Base-by-base conservation (phyloP, 1,140 invertebrate genomes). In the Microplitis mediator region DNA sequence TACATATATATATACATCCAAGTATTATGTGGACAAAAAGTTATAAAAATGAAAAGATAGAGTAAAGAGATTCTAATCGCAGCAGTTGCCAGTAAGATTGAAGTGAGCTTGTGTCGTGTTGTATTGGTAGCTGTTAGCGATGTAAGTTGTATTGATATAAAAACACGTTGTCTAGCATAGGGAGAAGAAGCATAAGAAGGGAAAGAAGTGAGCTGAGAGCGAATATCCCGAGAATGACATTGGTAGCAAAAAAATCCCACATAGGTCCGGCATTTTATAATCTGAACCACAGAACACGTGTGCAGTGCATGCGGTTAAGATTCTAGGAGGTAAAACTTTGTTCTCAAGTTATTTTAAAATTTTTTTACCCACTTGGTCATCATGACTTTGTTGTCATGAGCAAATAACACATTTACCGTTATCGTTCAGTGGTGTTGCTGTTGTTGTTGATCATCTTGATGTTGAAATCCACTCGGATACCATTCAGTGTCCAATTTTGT, bases 201-300 rank as follows among this genome's bases (percentile, higher is more conserved):
- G 5, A 35, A 35, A 14, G n/a, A 23, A 23, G 23, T 23, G 23
- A 23, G 23, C 23, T 23, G 23, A 23, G 23, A 23, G 23, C 23
- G 23, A 54, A 60, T 45, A 62, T 62, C 34, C 11, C 58, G 35
- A 52, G 77, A 78, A 76, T 69, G 74, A 76, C 72, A 70, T 74
- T 74, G 66, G 36, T 62, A 45, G 72, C 72, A 76, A 78, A 78
- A 78, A 78, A 72, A 65, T 62, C 64, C 73, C 74, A 77, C 73
- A 74, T 77, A 78, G 75, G 75, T 78, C 77, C 75, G 74, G 75
- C 70, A 78, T 76, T 71, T 69, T 72, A 75, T 74, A 78, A 77
- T 75, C 73, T 50, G 23, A 45, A 65, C 36, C 36, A 50, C 70
- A 71, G 63, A 75, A 75, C 73, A 77, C 77, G 77, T 79, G 76